Base-by-base conservation (phyloP, 2,888 invertebrate species). In the Brenthis ino region DNA sequence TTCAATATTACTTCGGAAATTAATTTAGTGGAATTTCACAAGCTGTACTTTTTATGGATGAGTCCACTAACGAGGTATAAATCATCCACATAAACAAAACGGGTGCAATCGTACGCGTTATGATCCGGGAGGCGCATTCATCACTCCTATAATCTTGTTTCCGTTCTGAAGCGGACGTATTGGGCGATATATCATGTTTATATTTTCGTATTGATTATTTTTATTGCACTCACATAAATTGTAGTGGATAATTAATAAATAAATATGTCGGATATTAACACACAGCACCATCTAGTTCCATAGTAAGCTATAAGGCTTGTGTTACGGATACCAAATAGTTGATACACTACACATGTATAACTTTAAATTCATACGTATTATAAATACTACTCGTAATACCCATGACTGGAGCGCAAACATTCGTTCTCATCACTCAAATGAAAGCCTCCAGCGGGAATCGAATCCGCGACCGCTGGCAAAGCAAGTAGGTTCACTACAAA, bases 71-170 rank as follows among this genome's bases (percentile, higher is more conserved):
- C 69, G 66, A 67, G 66, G 43, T 56, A 68, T 65, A 65, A 75
- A 70, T 71, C 70, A 74, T 51, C 57, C 48, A 69, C 65, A 71
- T 60, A 69, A 73, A 72, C 70, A 77, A 78, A 73, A 73, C 74
- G 75, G 66, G 67, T 71, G 74, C 77, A 77, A 76, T 80, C 77
- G 77, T 73, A 75, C 72, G 74, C 74, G 74, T 72, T 80, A 82
- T 80, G 70, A 78, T 85, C 84, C 85, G 67, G 66, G 82, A 74
- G 87, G 72, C 80, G 80, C 83, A 84, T 88, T 85, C 82, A 83
- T 88, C 88, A 88, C 81, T 78, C 78, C 77, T 78, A 83, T 84
- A 84, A 86, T 86, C 85, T 84, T 83, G 85, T 86, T 85, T 81
- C 80, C 80, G 78, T 75, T 73, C 76, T 79, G 79, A 82, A 83